These are phyloP conservation scores for Parnassius apollo DNA, from an alignment of 2,888 invertebrate species.

Conservation along the genomic window DNA sequence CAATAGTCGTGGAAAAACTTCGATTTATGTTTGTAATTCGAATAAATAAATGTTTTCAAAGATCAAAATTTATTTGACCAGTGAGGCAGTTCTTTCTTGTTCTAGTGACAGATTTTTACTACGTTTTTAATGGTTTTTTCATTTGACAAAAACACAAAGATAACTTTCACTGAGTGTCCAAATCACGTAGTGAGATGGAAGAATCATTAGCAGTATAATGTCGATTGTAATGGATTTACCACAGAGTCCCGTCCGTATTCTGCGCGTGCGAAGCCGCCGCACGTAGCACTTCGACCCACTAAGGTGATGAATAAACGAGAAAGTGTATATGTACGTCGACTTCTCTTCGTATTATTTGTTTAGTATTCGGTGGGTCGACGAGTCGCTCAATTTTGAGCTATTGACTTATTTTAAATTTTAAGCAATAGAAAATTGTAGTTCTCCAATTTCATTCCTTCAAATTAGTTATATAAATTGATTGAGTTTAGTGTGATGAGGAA, in stretches of 20 bases:
- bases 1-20: too few relatives aligned
- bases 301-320: constrained; percentile 68
- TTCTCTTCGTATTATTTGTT: constrained; percentile 13
- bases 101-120: constrained; percentile 25
- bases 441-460: not conserved
- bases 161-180: constrained; percentile 62
- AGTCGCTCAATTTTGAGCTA: constrained; percentile 2
- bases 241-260: constrained; percentile 35
- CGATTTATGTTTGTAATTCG: too few relatives aligned
- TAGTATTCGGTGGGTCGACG: constrained; percentile 1
- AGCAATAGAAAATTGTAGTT: not conserved
- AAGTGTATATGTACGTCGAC: constrained; percentile 31
- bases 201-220: constrained; percentile 53
- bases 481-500: too few relatives aligned
- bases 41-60: not conserved
- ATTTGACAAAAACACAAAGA: constrained; percentile 52
- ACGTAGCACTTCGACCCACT: constrained; percentile 62
- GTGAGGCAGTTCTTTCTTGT: constrained; percentile 4
- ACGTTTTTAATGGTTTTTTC: constrained; percentile 44
- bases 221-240: constrained; percentile 55
- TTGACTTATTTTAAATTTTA: not conserved
- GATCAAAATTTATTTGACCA: constrained; percentile 3
- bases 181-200: constrained; percentile 51
- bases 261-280: constrained; percentile 45
- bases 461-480: too few relatives aligned